These are phyloP conservation scores for Aurelia sp. DNA, from an alignment of 30 jellyfish, hydroid and myxozoan genomes.

Conservation along the genomic window DNA sequence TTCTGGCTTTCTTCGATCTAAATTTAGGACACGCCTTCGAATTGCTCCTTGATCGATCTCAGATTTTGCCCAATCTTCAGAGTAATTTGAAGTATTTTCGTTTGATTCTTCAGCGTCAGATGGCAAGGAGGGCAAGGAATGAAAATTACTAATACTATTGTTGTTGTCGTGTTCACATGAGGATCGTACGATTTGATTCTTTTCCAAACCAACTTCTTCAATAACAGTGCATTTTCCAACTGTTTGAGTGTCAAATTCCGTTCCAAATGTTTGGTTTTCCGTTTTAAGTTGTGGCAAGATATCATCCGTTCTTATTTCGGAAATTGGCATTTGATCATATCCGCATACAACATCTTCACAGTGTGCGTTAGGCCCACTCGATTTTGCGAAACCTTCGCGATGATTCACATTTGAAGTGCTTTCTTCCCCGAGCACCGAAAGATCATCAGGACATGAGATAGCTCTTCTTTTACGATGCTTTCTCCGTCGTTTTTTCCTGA, in stretches of 20 bases:
- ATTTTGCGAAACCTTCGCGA: too few relatives aligned
- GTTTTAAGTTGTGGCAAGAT: slow-evolving; percentile 45
- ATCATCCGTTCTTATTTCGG: background rate
- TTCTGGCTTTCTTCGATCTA: slow-evolving; percentile 57
- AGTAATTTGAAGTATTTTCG: slow-evolving; percentile 27
- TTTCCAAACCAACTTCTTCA: too few relatives aligned
- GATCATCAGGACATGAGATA: slow-evolving; percentile 55
- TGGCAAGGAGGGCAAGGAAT: too few relatives aligned
- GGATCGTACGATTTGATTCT: slow-evolving; percentile 27
- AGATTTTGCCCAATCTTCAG: slow-evolving; percentile 20
- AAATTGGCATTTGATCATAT: background rate
- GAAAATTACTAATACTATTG: background rate
- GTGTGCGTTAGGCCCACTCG: slow-evolving; percentile 4
- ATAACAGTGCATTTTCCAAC: too few relatives aligned
- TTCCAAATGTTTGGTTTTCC: slow-evolving; percentile 52
- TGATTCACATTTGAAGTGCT: too few relatives aligned
- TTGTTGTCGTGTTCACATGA: slow-evolving; percentile 1
- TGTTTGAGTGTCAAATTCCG: slow-evolving; percentile 1
- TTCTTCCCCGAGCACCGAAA: background rate
- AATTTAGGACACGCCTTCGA: slow-evolving; percentile 38
- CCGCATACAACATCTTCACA: background rate
- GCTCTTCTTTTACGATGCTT: slow-evolving; percentile 19
- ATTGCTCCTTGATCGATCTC: slow-evolving; percentile 16
- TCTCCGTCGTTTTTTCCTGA: slow-evolving; percentile 31
- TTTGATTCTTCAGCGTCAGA: background rate